Base-by-base conservation (phyloP, 2,888 invertebrate species). In the Caenorhabditis sulstoni region DNA sequence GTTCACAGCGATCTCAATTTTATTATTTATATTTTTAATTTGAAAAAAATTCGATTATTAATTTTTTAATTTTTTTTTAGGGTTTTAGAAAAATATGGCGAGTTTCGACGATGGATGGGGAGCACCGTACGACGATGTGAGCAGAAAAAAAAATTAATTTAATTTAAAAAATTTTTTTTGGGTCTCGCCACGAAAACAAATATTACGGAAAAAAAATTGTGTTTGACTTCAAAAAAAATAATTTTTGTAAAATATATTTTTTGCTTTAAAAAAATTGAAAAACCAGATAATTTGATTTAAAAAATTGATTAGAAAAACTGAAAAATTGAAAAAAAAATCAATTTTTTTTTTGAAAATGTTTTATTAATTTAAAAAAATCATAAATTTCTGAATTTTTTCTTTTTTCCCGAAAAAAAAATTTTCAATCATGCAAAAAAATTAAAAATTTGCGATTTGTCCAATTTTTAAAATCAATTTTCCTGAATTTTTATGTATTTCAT, bases 81-180 rank as follows among this genome's bases (percentile, higher is more conserved):
- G 35, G 16, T 37, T 44, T 22, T 47, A 22, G 2, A 9, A 58
- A 52, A 29, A 29, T 5, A 57, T 70, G 65, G 35, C 50, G 35
- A 4, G 23, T 14, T 37, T 41, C 18, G 39, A 39, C 37, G 77
- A 71, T 45, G 71, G 71, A 20, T 77, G 77, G 77, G 71, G 68
- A 9, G 23, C 62, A 44, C 65, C 65, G 1, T 58, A 66, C 49
- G 52, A 59, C 35, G 47, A 70, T 52, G 71, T 66, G 39, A 18
- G 66, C 44, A 7, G 49, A 22, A 49, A 49, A 49, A 49, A 5
- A 22, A 5, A 22, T 44, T 44, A n/a, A 44, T 44, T 29, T 29
- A n/a, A n/a, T 29, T 29, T 29, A 5, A 29, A 29, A 29, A 29
- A 29, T 29, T 29, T 29, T 29, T 29, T 29, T n/a, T n/a, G n/a